These are phyloP conservation scores for Lynx canadensis DNA, from an alignment of 2,113 vertebrate species.

Conservation along the genomic window DNA sequence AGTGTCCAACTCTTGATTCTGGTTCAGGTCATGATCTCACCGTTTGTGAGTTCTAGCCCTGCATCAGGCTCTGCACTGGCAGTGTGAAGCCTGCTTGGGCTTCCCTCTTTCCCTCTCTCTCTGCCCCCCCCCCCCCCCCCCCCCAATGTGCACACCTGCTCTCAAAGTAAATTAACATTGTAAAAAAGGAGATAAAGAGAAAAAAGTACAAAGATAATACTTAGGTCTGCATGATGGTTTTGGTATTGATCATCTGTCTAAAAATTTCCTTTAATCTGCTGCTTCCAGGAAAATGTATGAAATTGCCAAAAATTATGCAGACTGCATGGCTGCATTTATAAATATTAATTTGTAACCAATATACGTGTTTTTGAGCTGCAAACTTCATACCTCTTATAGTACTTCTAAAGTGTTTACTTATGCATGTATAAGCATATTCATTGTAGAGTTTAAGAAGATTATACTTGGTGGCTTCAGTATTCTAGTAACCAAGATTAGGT, in stretches of 20 bases:
- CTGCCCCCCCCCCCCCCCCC: no score
- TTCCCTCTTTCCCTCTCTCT: no score
- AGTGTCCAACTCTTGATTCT: no score
- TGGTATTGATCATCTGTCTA: background rate
- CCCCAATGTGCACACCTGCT: no score
- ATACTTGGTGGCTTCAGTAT: background rate
- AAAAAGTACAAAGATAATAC: background rate
- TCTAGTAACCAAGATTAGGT: no score
- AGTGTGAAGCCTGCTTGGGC: no score
- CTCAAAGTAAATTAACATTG: no score
- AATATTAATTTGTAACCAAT: background rate
- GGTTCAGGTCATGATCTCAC: no score
- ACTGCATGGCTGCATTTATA: background rate
- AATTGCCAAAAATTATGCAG: background rate
- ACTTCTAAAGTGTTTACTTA: background rate
- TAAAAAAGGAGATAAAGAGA: no score
- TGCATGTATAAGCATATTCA: background rate
- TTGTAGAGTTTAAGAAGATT: background rate
- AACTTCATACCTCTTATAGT: background rate
- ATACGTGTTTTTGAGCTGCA: background rate
- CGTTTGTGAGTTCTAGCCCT: no score
- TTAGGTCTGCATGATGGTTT: background rate
- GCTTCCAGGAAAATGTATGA: background rate
- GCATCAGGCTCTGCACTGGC: no score
- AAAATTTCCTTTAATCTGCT: background rate